Percentiles rank a stretch among this genome's conserved stretches.
phyloP scores from a whole-genome alignment of 2,113 vertebrate species.

The Neolamprologus cancellatus region DNA sequence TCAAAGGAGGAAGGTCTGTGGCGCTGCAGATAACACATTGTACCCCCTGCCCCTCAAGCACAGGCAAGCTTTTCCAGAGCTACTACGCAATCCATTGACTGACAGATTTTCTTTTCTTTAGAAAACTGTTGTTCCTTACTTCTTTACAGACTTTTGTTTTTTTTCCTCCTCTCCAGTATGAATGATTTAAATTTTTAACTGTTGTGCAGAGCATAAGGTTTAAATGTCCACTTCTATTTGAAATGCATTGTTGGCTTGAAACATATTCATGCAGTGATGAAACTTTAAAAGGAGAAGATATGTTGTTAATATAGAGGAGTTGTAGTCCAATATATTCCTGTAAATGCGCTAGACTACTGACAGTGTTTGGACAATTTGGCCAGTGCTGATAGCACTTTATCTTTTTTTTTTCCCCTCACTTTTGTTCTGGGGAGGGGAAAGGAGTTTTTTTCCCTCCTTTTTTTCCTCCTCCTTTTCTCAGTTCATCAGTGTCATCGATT shows the following conservation, averaged over 20 bases:
- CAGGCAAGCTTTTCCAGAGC: slow-evolving; percentile 22
- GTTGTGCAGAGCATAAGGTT: not conserved
- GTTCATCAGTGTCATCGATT: not conserved
- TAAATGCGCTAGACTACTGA: not conserved
- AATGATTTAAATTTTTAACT: not conserved
- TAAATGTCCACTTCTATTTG: not conserved
- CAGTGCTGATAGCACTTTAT: not conserved
- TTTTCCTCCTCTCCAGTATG: not conserved
- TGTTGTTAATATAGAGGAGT: not conserved
- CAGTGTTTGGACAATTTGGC: not conserved
- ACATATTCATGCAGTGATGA: not conserved
- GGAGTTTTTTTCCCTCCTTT: not conserved
- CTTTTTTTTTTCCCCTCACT: rapidly evolving
- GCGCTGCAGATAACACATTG: slow-evolving; percentile 52
- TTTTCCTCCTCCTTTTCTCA: not conserved
- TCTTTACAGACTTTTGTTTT: not conserved
- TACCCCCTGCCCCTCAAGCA: slow-evolving; percentile 12
- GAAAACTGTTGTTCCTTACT: not conserved
- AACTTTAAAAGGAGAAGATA: not conserved
- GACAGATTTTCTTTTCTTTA: slow-evolving; percentile 12
- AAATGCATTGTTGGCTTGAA: not conserved
- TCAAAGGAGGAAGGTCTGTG: slow-evolving; percentile 58
- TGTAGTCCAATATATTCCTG: not conserved
- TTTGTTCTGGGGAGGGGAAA: not conserved
- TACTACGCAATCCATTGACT: not conserved